These are phyloP conservation scores for Hypotaenidia philippensis DNA, from an alignment of 2,797 vertebrate genomes.

Conservation along the genomic window DNA sequence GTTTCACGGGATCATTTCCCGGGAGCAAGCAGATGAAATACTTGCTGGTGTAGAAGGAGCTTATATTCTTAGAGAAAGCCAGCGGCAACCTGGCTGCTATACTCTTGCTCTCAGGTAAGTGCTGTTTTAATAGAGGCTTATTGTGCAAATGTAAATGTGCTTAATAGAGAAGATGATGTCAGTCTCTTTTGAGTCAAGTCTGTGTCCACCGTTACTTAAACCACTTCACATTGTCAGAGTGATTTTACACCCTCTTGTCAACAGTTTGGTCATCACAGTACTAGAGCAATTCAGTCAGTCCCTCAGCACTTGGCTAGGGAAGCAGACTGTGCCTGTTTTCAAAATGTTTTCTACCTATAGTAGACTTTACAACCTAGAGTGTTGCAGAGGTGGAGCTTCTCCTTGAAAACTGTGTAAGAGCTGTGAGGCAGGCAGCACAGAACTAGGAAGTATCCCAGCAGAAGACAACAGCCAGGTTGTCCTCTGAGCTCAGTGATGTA, in stretches of 20 bases:
- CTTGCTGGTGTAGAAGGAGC: conserved; percentile 90
- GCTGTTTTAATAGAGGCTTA: background rate
- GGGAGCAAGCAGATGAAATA: conserved; percentile 93
- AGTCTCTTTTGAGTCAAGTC: background rate
- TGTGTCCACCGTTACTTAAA: rapidly evolving
- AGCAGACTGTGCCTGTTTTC: background rate
- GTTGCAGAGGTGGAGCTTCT: background rate
- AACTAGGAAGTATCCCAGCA: rapidly evolving
- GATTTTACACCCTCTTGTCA: background rate
- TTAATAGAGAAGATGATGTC: background rate
- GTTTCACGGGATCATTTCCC: conserved; percentile 94
- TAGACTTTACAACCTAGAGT: too few species aligned
- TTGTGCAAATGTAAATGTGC: background rate
- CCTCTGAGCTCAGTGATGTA: background rate
- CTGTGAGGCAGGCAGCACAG: background rate
- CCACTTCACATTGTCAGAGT: background rate
- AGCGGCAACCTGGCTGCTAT: conserved; percentile 94
- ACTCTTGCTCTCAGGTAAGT: conserved; percentile 93
- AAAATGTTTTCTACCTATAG: background rate
- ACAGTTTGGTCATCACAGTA: background rate
- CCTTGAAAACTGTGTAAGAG: background rate
- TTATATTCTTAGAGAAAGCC: conserved; percentile 97
- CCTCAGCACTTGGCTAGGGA: background rate
- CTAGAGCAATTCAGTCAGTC: background rate
- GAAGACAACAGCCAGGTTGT: background rate